Base-by-base conservation (phyloP, 2,888 invertebrate genomes). In the Apotomis betuletana region DNA sequence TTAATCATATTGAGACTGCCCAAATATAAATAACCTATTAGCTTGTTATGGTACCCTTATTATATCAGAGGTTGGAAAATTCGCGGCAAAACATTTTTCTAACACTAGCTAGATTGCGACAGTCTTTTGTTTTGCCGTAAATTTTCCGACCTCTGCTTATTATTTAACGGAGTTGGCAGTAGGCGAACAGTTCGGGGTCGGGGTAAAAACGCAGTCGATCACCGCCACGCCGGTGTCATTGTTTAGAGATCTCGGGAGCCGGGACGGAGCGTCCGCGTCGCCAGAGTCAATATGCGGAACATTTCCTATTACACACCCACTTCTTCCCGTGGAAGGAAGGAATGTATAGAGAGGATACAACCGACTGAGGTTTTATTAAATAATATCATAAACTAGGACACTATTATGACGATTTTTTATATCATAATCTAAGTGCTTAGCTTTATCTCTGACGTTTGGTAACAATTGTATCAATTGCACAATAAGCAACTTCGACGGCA, bases 251-350 rank as follows among this genome's bases (percentile, higher is more conserved):
- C 90, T 90, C 85, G 83, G n/a, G n/a, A n/a, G n/a, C n/a, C n/a
- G n/a, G 82, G 82, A 86, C 71, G 71, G 72, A 72, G 63, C 67
- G 72, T 67, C 71, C 71, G 87, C 86, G 87, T 87, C 87, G 88
- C 87, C 82, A 87, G 86, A 92, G 92, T 93, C 92, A 93, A 93
- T 93, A 93, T 92, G 92, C 92, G 92, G 92, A 92, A 93, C 92
- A 92, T 93, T 93, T 92, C 91, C 92, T 92, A 93, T 93, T 93
- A 92, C 92, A 92, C 92, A 92, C 92, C 92, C 92, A 90, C 92
- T 91, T 92, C 92, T 92, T 91, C 87, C 87, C 87, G 83, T 84
- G 85, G 87, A 86, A 85, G 79, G 77, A 77, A 69, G 74, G 78
- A 90, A 80, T 82, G 59, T 82, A 84, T 75, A 81, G 89, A 90